These are phyloP conservation scores for Nesospiza acunhae DNA, from an alignment of 2,113 vertebrate genomes.

Conservation along the genomic window DNA sequence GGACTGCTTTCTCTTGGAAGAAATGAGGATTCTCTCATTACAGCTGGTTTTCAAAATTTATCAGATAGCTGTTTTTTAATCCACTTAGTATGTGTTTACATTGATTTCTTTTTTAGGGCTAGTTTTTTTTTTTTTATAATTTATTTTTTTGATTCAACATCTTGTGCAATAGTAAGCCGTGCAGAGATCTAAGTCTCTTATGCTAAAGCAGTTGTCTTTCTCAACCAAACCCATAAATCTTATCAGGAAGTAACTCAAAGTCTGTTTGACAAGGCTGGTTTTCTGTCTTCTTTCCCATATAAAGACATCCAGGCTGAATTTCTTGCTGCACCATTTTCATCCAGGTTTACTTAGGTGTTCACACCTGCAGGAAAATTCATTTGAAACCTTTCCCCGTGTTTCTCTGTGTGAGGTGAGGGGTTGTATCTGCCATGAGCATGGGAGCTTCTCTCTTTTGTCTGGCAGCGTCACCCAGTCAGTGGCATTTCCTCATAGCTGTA, in stretches of 20 bases:
- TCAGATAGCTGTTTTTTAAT: constrained; percentile 9
- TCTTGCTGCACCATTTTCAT: not conserved
- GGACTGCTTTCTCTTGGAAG: constrained; percentile 7
- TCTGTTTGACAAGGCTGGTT: not conserved
- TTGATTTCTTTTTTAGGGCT: constrained; percentile 16
- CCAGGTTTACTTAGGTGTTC: not conserved
- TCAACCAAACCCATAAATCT: not conserved
- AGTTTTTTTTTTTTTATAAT: not conserved
- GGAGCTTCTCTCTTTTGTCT: not conserved
- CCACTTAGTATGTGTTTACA: not conserved
- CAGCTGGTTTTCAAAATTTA: constrained; percentile 14
- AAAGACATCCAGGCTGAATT: not conserved
- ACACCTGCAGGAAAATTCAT: not conserved
- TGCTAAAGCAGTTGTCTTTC: not conserved
- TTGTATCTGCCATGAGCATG: fast-evolving
- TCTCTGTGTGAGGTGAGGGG: not conserved
- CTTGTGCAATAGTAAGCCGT: not conserved
- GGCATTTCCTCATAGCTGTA: not conserved
- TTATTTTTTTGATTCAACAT: not conserved
- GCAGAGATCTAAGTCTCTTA: not conserved
- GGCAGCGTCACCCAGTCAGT: not conserved
- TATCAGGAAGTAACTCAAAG: not conserved
- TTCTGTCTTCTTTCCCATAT: not conserved
- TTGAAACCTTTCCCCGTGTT: not conserved
- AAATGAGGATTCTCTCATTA: constrained; percentile 1